A percentile compares a stretch with the other conserved stretches of the same genome.
These are phyloP conservation scores for Pluvianellus socialis DNA, from an alignment of 2,113 vertebrate genomes.

Conservation along the genomic window DNA sequence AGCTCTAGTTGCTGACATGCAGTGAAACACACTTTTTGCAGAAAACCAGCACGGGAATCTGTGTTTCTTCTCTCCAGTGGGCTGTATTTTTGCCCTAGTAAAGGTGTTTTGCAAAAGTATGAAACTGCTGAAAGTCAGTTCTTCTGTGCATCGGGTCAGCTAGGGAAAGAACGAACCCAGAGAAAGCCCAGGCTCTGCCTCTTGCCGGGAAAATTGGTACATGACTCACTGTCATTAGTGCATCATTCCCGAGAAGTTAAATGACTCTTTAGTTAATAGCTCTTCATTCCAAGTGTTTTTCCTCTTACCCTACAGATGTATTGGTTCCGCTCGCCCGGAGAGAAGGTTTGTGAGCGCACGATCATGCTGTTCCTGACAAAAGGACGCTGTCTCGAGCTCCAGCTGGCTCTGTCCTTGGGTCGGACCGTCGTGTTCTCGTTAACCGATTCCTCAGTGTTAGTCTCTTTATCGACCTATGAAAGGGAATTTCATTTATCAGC, in stretches of 20 bases:
- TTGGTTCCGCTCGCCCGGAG: constrained; percentile 83
- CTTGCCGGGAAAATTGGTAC: not conserved
- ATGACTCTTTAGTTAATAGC: constrained; percentile 17
- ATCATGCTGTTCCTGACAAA: constrained; percentile 83
- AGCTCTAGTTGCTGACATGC: not conserved
- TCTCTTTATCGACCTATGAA: constrained; percentile 85
- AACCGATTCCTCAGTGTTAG: constrained; percentile 75
- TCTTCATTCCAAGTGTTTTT: not conserved
- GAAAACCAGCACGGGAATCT: not conserved
- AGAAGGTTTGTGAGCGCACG: constrained; percentile 87
- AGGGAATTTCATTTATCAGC: not conserved
- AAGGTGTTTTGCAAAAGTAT: not conserved
- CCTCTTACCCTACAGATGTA: constrained; percentile 85
- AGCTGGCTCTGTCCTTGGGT: constrained; percentile 76
- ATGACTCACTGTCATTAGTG: not conserved
- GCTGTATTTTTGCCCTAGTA: not conserved
- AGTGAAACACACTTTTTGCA: not conserved
- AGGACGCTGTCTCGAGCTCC: constrained; percentile 71
- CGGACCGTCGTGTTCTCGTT: constrained; percentile 54
- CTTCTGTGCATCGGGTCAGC: not conserved
- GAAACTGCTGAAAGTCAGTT: constrained; percentile 6
- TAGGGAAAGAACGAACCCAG: not conserved
- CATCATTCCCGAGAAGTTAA: constrained; percentile 30
- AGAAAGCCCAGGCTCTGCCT: constrained; percentile 1
- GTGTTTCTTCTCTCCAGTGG: not conserved